phyloP scores from a whole-genome alignment of 2,113 vertebrate species.

The Azemiops feae region DNA sequence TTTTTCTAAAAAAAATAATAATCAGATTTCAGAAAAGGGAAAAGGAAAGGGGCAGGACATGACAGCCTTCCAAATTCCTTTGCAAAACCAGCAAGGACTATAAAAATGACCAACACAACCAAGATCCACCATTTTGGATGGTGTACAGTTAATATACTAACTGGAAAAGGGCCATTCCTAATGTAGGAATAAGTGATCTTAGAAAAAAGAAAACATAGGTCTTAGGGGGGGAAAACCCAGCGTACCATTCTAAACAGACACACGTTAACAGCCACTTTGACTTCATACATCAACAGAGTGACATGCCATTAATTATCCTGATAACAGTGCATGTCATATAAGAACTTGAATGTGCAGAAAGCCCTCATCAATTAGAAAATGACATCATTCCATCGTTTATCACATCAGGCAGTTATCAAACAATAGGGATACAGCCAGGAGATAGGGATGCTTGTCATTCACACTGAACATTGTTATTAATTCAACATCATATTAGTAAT shows the following conservation, averaged over 20 bases:
- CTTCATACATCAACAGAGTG: background rate
- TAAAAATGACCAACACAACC: background rate
- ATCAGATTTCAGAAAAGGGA: background rate
- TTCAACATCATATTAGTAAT: background rate
- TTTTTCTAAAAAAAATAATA: too few relatives aligned
- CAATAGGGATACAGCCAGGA: background rate
- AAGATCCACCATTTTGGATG: background rate
- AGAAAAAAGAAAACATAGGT: too few relatives aligned
- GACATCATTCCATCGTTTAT: slow-evolving; percentile 4
- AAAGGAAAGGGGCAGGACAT: background rate
- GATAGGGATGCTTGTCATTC: background rate
- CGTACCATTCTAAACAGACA: background rate
- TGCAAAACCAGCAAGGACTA: background rate
- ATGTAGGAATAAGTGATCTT: background rate
- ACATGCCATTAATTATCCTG: background rate
- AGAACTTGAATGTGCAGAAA: slow-evolving; percentile 6
- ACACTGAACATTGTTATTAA: slow-evolving; percentile 5
- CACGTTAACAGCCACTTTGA: background rate
- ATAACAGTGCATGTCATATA: slow-evolving; percentile 5
- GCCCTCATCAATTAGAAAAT: background rate
- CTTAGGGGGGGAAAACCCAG: background rate
- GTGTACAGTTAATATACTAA: background rate
- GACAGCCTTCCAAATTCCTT: background rate
- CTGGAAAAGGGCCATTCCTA: background rate
- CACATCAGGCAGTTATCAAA: slow-evolving; percentile 9